Percentiles rank a stretch among this genome's conserved stretches.
Evolutionary conservation across 2,888 invertebrate species (phyloP).

Genomic region (Carcina quercana): DNA sequence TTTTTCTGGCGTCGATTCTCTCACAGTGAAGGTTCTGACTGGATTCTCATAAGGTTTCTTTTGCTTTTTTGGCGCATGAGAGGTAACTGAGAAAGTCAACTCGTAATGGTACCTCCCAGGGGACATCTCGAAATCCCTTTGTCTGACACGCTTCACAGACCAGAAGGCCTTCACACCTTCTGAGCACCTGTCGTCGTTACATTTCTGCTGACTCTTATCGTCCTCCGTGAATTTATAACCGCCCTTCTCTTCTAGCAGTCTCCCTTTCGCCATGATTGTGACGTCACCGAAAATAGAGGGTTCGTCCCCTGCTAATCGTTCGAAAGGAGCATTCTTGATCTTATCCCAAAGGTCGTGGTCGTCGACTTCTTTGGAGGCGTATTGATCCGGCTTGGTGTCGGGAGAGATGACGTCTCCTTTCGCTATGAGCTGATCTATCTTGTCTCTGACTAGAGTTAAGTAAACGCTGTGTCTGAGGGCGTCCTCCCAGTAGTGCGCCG

Average conservation of each 20-base stretch:
- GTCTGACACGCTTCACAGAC: conserved; percentile 80
- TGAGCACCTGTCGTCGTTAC: conserved; percentile 59
- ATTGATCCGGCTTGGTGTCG: conserved; percentile 31
- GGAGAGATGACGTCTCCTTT: conserved; percentile 39
- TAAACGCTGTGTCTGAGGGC: conserved; percentile 80
- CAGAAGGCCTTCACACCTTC: conserved; percentile 76
- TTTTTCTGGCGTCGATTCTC: conserved; percentile 57
- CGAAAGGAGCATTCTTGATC: conserved; percentile 62
- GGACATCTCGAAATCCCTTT: conserved; percentile 67
- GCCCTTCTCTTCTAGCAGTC: conserved; percentile 67
- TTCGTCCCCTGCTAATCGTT: conserved; percentile 46
- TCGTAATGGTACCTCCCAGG: conserved; percentile 74
- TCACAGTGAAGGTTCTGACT: conserved; percentile 78
- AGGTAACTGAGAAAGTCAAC: conserved; percentile 77
- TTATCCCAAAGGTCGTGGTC: conserved; percentile 67
- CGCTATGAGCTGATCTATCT: conserved; percentile 65
- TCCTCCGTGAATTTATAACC: conserved; percentile 75
- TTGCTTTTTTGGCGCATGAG: conserved; percentile 64
- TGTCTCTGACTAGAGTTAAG: conserved; percentile 75
- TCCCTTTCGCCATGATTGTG: conserved; percentile 77
- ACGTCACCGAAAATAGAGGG: conserved; percentile 77
- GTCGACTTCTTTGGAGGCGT: conserved; percentile 42
- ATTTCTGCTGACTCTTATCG: conserved; percentile 40
- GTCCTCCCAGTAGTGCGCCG: conserved; percentile 77
- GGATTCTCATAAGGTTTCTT: conserved; percentile 67